Percentiles rank a stretch among this genome's conserved stretches.
phyloP scores from a whole-genome alignment of 2,113 vertebrate genomes.

The Gasterosteus nipponicus region DNA sequence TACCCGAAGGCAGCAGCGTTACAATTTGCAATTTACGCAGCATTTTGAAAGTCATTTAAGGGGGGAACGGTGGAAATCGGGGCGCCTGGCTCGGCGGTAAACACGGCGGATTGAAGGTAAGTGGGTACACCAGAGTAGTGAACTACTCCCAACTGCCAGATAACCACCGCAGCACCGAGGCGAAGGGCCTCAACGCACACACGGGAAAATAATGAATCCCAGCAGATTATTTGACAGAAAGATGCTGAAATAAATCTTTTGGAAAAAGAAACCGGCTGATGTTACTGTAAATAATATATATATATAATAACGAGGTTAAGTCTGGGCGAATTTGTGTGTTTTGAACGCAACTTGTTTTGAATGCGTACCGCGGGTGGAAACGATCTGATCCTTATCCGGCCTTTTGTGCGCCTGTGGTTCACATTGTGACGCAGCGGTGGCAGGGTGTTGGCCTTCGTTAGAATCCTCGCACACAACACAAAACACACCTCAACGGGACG shows the following conservation, averaged over 20 bases:
- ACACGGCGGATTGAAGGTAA: slow-evolving; percentile 24
- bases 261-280: background rate
- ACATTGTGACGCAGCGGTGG: background rate
- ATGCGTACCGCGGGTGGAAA: background rate
- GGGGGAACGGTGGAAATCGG: slow-evolving; percentile 8
- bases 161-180: slow-evolving; percentile 2
- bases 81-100: slow-evolving; percentile 4
- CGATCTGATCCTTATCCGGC: background rate
- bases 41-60: background rate
- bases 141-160: slow-evolving; percentile 5
- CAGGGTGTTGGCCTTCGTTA: background rate
- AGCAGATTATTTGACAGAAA: background rate
- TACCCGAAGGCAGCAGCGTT: background rate
- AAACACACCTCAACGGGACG: slow-evolving; percentile 3
- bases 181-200: too few relatives aligned
- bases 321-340: background rate
- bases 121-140: background rate
- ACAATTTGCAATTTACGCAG: background rate
- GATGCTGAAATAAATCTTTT: background rate
- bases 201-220: background rate
- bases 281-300: background rate
- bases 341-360: background rate
- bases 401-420: background rate
- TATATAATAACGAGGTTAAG: too few relatives aligned
- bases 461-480: background rate